These are phyloP conservation scores for Ptychoptera contaminata DNA, from an alignment of 2,888 invertebrate genomes.

Conservation along the genomic window DNA sequence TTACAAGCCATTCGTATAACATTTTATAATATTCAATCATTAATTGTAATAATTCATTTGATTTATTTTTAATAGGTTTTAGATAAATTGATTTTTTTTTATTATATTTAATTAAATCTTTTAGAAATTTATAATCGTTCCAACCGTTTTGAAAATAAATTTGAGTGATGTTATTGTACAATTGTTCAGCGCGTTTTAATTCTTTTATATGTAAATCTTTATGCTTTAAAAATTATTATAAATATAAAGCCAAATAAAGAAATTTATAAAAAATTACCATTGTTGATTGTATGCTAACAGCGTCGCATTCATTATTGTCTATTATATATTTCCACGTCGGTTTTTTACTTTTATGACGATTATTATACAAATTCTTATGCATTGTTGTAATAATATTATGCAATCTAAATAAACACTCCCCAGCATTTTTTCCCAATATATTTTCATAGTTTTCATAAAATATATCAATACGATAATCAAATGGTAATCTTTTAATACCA, in stretches of 20 bases:
- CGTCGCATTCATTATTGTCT: neutral
- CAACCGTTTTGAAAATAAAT: conserved; percentile 22
- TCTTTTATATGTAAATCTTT: conserved; percentile 19
- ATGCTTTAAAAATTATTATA: conserved; percentile 13
- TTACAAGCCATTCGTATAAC: conserved; percentile 19
- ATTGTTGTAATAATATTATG: neutral
- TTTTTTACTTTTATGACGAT: neutral
- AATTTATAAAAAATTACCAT: neutral
- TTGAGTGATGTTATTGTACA: conserved; percentile 21
- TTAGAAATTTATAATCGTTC: conserved; percentile 22
- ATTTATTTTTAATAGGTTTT: conserved; percentile 17
- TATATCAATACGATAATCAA: neutral
- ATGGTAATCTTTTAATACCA: neutral
- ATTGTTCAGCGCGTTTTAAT: conserved; percentile 18
- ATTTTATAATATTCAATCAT: conserved; percentile 17
- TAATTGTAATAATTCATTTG: conserved; percentile 14
- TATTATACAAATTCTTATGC: neutral
- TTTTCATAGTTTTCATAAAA: neutral
- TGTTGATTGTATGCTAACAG: neutral
- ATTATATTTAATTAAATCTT: conserved; percentile 16
- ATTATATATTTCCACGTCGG: neutral
- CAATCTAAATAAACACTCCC: neutral
- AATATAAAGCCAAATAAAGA: neutral
- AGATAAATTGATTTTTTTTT: conserved; percentile 13
- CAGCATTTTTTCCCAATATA: neutral